These are phyloP conservation scores for Macropis europaea DNA, from an alignment of 2,888 invertebrate species.

Conservation along the genomic window DNA sequence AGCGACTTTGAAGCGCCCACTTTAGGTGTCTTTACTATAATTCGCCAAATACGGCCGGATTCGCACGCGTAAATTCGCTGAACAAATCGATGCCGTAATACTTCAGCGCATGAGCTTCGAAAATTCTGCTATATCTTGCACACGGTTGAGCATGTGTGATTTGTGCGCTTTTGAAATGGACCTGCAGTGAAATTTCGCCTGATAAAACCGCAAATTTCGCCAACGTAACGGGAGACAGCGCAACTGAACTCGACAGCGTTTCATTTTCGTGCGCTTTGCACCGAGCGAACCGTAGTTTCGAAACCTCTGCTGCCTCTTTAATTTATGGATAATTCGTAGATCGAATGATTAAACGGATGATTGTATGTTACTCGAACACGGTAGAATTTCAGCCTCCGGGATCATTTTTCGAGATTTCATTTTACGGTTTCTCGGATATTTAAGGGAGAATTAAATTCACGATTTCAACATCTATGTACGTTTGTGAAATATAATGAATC, in stretches of 20 bases:
- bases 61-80: not conserved
- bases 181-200: conserved; percentile 21
- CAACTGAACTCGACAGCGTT: conserved; percentile 25
- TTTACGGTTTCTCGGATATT: too few relatives aligned
- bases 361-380: too few relatives aligned
- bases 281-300: not conserved
- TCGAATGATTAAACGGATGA: too few relatives aligned
- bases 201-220: conserved; percentile 21
- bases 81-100: conserved; percentile 11
- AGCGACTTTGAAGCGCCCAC: too few relatives aligned
- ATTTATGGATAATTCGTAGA: conserved; percentile 38
- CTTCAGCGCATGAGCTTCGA: conserved; percentile 14
- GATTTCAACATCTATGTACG: too few relatives aligned
- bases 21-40: too few relatives aligned
- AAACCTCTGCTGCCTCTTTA: conserved; percentile 20
- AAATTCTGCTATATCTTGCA: conserved; percentile 2
- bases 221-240: not conserved
- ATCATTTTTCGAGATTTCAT: too few relatives aligned
- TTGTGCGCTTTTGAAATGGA: conserved; percentile 31
- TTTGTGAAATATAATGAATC: too few relatives aligned
- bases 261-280: conserved; percentile 17
- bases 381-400: too few relatives aligned
- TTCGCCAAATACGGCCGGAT: too few relatives aligned
- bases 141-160: conserved; percentile 17
- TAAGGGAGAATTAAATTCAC: too few relatives aligned